These are phyloP conservation scores for Peribatodes rhomboidaria DNA, from an alignment of 2,888 invertebrate genomes.

Conservation along the genomic window DNA sequence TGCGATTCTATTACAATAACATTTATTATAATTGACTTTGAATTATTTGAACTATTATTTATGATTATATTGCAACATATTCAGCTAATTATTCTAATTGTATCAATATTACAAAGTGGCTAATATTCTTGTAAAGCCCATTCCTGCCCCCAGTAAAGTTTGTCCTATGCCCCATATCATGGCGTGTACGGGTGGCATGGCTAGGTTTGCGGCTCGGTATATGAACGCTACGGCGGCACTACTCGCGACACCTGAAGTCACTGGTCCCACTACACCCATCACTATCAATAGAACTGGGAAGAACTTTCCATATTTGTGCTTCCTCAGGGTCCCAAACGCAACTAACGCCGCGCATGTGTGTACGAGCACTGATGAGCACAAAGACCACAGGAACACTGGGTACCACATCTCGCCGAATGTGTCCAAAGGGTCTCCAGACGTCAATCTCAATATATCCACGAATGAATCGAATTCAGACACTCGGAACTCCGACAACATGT, in stretches of 20 bases:
- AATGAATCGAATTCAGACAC: conserved; percentile 89
- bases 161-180: conserved; percentile 98
- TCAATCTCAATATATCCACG: conserved; percentile 89
- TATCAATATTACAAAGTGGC: conserved; percentile 91
- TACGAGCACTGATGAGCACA: conserved; percentile 97
- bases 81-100: conserved; percentile 45
- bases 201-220: conserved; percentile 95
- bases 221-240: conserved; percentile 98
- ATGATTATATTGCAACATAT: conserved; percentile 43
- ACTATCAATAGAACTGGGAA: conserved; percentile 95
- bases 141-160: conserved; percentile 94
- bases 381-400: conserved; percentile 97
- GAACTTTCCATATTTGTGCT: conserved; percentile 98
- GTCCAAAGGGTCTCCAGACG: conserved; percentile 88
- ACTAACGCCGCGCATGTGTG: conserved; percentile 96
- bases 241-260: conserved; percentile 94
- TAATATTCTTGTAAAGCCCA: conserved; percentile 97
- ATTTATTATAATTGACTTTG: conserved; percentile 69
- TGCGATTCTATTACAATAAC: conserved; percentile 56
- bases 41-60: conserved; percentile 55
- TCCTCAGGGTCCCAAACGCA: conserved; percentile 95
- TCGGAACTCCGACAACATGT: conserved; percentile 86
- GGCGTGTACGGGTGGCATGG: conserved; percentile 96
- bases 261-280: conserved; percentile 96
- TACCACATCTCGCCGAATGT: conserved; percentile 98